phyloP scores from a whole-genome alignment of 1,140 invertebrate genomes.

The Platorchestia sp. region DNA sequence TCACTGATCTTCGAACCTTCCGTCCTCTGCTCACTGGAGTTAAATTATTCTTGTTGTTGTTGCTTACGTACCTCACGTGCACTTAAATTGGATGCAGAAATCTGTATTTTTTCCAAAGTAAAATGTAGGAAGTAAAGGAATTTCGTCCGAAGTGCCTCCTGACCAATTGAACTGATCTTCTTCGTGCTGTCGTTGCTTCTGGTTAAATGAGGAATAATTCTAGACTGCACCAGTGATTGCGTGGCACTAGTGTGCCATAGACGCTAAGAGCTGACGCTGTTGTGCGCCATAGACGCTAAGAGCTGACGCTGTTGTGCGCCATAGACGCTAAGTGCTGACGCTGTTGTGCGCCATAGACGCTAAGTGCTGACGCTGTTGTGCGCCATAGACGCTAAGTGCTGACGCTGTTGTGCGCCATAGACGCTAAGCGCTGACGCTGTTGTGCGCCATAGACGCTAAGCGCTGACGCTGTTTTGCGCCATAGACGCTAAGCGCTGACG shows the following conservation, averaged over 20 bases:
- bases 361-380: not conserved
- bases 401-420: not conserved
- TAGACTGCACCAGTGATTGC: not conserved
- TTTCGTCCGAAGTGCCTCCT: not conserved
- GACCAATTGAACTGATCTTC: not conserved
- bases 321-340: not conserved
- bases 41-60: not conserved
- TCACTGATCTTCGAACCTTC: not conserved
- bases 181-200: not conserved
- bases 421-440: not conserved
- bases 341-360: not conserved
- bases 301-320: not conserved
- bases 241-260: not conserved
- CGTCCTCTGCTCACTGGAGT: not conserved
- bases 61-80: not conserved
- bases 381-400: not conserved
- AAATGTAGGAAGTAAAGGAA: not conserved
- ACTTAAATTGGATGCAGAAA: not conserved
- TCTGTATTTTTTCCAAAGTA: not conserved
- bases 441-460: not conserved
- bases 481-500: not conserved
- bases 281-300: not conserved
- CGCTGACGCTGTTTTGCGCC: not conserved
- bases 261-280: not conserved
- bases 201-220: not conserved